Conservation (phyloP, 2,888 invertebrate genomes). For the Acleris sparsana region DNA sequence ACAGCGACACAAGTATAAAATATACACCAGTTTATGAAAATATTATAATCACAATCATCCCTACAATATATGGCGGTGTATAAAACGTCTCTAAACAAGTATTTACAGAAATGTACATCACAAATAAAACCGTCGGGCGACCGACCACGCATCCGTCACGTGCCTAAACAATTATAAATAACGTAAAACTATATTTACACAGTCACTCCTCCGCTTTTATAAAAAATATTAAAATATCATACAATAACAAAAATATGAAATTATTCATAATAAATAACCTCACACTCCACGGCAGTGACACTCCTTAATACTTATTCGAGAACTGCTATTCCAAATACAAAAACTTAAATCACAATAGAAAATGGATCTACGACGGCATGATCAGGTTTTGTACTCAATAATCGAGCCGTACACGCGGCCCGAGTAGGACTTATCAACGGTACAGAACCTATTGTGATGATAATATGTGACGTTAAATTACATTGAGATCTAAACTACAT, state of each 20-base stretch:
- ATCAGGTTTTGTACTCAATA: constrained; percentile 33
- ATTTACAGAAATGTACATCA: constrained; percentile 70
- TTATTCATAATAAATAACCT: constrained; percentile 54
- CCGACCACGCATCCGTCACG: constrained; percentile 51
- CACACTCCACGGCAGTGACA: constrained; percentile 64
- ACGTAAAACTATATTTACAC: constrained; percentile 74
- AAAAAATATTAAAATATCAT: constrained; percentile 56
- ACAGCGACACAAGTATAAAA: constrained; percentile 61
- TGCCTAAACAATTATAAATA: constrained; percentile 63
- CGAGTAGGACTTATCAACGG: constrained; percentile 1
- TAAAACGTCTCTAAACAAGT: constrained; percentile 50
- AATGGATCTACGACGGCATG: constrained; percentile 30
- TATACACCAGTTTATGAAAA: constrained; percentile 62
- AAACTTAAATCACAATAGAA: constrained; percentile 34
- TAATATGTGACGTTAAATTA: constrained; percentile 27
- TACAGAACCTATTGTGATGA: constrained; percentile 30
- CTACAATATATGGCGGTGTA: constrained; percentile 50
- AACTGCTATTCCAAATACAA: constrained; percentile 42
- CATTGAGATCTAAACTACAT: constrained; percentile 36
- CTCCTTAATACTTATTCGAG: constrained; percentile 44
- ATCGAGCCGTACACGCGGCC: no score
- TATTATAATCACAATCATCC: constrained; percentile 66
- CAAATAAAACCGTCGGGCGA: constrained; percentile 40
- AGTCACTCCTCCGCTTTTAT: constrained; percentile 60
- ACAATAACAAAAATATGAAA: constrained; percentile 53